phyloP scores from a whole-genome alignment of 2,113 vertebrate genomes.

The Macquaria australasica region DNA sequence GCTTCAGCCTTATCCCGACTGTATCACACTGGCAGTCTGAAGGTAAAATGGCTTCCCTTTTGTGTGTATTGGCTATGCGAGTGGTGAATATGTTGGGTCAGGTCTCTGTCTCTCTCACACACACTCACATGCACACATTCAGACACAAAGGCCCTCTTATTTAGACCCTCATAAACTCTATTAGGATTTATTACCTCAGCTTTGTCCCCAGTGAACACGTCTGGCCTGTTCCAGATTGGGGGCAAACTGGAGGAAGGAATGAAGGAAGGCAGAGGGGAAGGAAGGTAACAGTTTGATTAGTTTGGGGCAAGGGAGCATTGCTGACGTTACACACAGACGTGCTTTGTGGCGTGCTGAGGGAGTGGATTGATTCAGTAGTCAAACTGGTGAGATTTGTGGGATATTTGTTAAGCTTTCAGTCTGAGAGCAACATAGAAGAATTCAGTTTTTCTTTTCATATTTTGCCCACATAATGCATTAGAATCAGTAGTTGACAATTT shows the following conservation, averaged over 20 bases:
- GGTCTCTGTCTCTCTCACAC: conserved; percentile 36
- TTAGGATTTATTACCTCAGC: conserved; percentile 75
- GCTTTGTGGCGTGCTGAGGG: conserved; percentile 27
- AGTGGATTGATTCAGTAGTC: conserved; percentile 34
- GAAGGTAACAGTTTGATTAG: conserved; percentile 57
- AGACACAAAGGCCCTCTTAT: conserved; percentile 73
- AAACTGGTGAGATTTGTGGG: conserved; percentile 15
- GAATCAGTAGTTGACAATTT: background rate
- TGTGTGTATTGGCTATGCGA: conserved; percentile 47
- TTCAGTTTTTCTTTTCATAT: background rate
- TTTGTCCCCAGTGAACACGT: conserved; percentile 69
- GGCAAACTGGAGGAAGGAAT: conserved; percentile 51
- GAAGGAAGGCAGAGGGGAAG: conserved; percentile 39
- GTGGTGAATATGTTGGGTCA: conserved; percentile 43
- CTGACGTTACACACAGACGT: conserved; percentile 55
- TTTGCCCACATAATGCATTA: background rate
- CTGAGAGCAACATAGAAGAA: background rate
- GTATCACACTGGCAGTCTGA: conserved; percentile 34
- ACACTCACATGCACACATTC: conserved; percentile 15
- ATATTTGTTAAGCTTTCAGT: conserved; percentile 21
- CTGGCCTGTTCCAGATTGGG: conserved; percentile 58
- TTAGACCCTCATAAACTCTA: conserved; percentile 73
- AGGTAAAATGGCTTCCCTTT: conserved; percentile 56
- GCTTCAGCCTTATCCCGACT: conserved; percentile 32
- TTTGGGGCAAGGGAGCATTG: conserved; percentile 30